A percentile compares a stretch with the other conserved stretches of the same genome.
These are phyloP conservation scores for Aphelenchoides fujianensis DNA, from an alignment of 1,140 invertebrate species.

Conservation along the genomic window DNA sequence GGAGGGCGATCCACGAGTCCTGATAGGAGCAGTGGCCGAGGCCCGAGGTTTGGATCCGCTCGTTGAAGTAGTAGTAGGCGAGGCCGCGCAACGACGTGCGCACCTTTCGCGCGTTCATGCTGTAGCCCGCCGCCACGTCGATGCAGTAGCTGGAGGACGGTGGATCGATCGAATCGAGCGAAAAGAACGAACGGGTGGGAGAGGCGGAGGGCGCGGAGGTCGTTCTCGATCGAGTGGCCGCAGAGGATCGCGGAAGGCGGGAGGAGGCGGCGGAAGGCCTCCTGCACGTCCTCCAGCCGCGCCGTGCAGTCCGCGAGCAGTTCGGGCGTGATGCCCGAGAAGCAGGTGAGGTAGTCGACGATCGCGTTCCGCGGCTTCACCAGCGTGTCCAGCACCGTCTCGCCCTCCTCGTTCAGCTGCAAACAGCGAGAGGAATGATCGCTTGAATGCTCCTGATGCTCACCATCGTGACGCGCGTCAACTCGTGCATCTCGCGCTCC, in stretches of 20 bases:
- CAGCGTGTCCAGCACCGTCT: background rate
- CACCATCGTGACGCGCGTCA: conserved; percentile 7
- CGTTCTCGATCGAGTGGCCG: conserved; percentile 11
- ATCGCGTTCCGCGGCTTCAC: too few species aligned
- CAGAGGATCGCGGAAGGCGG: conserved; percentile 5
- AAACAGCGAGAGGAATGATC: too few species aligned
- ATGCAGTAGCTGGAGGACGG: background rate
- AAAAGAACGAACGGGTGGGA: conserved; percentile 5
- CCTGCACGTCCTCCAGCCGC: conserved; percentile 6
- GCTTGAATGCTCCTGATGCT: too few species aligned
- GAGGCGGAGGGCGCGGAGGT: background rate
- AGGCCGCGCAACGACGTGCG: background rate
- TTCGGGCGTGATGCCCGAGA: background rate
- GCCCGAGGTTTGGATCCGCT: background rate
- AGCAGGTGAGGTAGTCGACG: too few species aligned
- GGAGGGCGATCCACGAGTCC: background rate
- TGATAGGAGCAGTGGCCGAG: background rate
- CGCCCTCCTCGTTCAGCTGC: background rate
- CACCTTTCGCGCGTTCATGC: background rate
- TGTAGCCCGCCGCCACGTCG: background rate
- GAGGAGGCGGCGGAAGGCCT: background rate
- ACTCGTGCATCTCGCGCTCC: too few species aligned
- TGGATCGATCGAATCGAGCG: background rate
- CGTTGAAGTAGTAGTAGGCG: background rate
- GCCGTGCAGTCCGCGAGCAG: background rate